Percentiles rank a stretch among this genome's conserved stretches.
Conservation (phyloP, 2,113 vertebrate species). For the Triplophysa rosa region DNA sequence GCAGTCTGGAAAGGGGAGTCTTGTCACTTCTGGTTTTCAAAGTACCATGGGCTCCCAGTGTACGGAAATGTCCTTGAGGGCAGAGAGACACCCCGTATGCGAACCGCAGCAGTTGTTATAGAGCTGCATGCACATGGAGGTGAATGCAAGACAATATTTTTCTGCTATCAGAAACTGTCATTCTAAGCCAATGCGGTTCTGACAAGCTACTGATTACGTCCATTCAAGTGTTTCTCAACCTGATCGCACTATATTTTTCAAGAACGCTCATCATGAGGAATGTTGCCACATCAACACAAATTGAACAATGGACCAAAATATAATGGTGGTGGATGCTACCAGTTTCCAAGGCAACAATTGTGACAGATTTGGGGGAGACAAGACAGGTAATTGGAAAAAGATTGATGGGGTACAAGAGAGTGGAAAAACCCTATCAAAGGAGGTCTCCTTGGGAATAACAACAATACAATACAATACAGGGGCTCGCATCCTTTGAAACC, state of each 20-base stretch:
- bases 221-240: constrained; percentile 38
- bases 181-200: background rate
- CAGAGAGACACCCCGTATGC: background rate
- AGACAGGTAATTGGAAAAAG: constrained; percentile 83
- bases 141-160: background rate
- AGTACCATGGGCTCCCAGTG: constrained; percentile 32
- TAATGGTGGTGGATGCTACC: constrained; percentile 69
- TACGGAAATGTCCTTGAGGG: constrained; percentile 40
- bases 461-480: constrained; percentile 72
- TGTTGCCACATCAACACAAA: constrained; percentile 46
- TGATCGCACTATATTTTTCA: constrained; percentile 22
- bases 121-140: constrained; percentile 3
- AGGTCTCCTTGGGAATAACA: constrained; percentile 73
- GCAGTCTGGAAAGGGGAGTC: constrained; percentile 46
- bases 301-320: constrained; percentile 71
- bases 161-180: background rate
- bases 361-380: constrained; percentile 78
- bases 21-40: constrained; percentile 56
- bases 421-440: constrained; percentile 67
- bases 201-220: constrained; percentile 8
- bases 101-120: constrained; percentile 18
- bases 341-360: constrained; percentile 80
- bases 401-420: constrained; percentile 76
- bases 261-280: constrained; percentile 34
- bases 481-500: constrained; percentile 54